Percentiles rank a stretch among this genome's conserved stretches.
Evolutionary conservation across 2,888 invertebrate genomes (phyloP).

Genomic region (Nomada ruficornis): DNA sequence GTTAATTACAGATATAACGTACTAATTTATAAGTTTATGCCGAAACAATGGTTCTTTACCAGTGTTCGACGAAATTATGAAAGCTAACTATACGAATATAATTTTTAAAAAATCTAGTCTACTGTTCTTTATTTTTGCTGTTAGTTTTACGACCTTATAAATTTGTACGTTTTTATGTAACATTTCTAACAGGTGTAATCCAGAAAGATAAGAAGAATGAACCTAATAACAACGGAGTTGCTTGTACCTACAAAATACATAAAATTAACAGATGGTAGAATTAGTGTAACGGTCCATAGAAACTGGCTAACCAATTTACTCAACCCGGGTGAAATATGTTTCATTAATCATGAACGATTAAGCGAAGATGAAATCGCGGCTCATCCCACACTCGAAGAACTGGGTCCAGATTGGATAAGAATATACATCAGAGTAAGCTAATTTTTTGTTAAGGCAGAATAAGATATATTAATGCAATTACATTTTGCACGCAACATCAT

Average conservation of each 20-base stretch:
- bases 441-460: not conserved
- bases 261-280: slow-evolving; percentile 76
- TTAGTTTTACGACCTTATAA: too few species aligned
- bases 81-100: too few species aligned
- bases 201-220: slow-evolving; percentile 84
- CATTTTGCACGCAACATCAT: not conserved
- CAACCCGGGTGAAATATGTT: slow-evolving; percentile 80
- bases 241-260: slow-evolving; percentile 88
- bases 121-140: too few species aligned
- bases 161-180: too few species aligned
- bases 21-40: not conserved
- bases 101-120: too few species aligned
- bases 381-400: slow-evolving; percentile 84
- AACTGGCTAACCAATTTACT: slow-evolving; percentile 84
- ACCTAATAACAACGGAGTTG: slow-evolving; percentile 89
- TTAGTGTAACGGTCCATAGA: slow-evolving; percentile 83
- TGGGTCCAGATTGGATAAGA: slow-evolving; percentile 84
- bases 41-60: too few species aligned
- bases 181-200: not conserved
- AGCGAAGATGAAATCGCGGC: slow-evolving; percentile 85
- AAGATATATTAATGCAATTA: not conserved
- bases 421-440: slow-evolving; percentile 83
- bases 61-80: too few species aligned
- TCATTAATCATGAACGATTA: slow-evolving; percentile 84
- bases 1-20: not conserved